phyloP scores from a whole-genome alignment of 2,113 vertebrate species.

The Hippocampus zosterae region DNA sequence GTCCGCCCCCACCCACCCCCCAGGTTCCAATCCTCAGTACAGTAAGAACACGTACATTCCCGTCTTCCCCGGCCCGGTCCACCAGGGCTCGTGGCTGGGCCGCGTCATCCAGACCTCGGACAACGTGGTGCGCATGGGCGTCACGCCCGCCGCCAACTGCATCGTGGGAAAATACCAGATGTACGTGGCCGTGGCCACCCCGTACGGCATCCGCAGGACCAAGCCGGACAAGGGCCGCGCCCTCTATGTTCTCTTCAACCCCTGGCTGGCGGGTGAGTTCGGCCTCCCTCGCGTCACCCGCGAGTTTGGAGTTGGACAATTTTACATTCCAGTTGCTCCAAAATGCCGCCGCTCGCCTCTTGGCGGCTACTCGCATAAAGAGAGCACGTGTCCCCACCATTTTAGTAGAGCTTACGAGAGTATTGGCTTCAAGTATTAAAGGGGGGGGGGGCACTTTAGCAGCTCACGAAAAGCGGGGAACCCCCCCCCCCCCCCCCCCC shows the following conservation, averaged over 20 bases:
- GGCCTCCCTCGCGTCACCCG: too few species aligned
- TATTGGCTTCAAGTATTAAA: too few species aligned
- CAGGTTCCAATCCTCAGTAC: slow-evolving; percentile 84
- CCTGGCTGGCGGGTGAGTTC: slow-evolving; percentile 82
- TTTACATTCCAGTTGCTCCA: too few species aligned
- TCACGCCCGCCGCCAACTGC: slow-evolving; percentile 79
- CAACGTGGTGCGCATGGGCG: slow-evolving; percentile 72
- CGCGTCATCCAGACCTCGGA: slow-evolving; percentile 65
- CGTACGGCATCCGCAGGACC: slow-evolving; percentile 84
- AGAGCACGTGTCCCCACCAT: too few species aligned
- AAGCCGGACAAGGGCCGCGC: slow-evolving; percentile 63
- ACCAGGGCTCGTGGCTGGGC: slow-evolving; percentile 78
- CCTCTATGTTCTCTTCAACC: slow-evolving; percentile 91
- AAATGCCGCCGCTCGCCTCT: too few species aligned
- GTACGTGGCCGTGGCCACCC: slow-evolving; percentile 82
- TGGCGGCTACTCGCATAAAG: too few species aligned
- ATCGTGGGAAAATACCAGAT: slow-evolving; percentile 88
- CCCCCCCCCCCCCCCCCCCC: too few species aligned
- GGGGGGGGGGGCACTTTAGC: too few species aligned
- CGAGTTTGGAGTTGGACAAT: too few species aligned
- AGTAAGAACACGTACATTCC: slow-evolving; percentile 91
- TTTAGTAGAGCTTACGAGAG: too few species aligned
- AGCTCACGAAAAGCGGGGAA: too few species aligned
- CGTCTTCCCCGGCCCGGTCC: slow-evolving; percentile 64
- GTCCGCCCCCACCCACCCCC: too few species aligned